Evolutionary conservation across 1,140 invertebrate genomes (phyloP), one percentile per base, ranked within the genome.

Genomic region (Drosophila jambulina): DNA sequence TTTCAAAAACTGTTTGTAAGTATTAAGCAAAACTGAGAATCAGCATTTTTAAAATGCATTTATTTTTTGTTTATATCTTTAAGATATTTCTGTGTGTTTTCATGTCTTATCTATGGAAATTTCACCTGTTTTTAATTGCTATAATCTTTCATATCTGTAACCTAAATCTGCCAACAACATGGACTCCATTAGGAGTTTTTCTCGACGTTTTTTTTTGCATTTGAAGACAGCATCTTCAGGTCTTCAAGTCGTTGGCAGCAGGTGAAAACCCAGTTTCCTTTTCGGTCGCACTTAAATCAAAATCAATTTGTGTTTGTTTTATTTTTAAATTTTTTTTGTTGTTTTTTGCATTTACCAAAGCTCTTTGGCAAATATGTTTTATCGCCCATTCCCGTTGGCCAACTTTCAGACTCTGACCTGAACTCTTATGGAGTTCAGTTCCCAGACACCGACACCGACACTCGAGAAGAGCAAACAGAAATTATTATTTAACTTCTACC

Each of bases 231-330:
- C 71, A 74, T 75, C 71, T 75, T 75, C 48, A 62, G 49, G 43
- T 45, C 68, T 32, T 27, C 32, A 36, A 77, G 32, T 58, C 29
- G 69, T 76, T 77, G 42, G 54, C 53, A 27, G 45, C 58, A 74
- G 69, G 80, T 70, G 84, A 86, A 86, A 86, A 62, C 48, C n/a
- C 48, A 76, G 53, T 86, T 88, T 83, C 45, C 83, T 65, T 83
- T 85, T 87, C 67, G 23, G 46, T 23, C 36, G 9, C 53, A 71
- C 12, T 58, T 51, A 70, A 71, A 71, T 42, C 51, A 53, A 75
- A 75, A 54, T 83, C 67, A 72, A 51, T 83, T 79, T 88, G 59
- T 68, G 45, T 82, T 67, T 83, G 68, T 49, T 54, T 59, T 19
- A 60, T 57, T 58, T 49, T 48, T 57, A 32, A 60, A 4, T 40